Base-by-base conservation (phyloP, 2,113 vertebrate genomes). In the Hippocampus abdominalis region DNA sequence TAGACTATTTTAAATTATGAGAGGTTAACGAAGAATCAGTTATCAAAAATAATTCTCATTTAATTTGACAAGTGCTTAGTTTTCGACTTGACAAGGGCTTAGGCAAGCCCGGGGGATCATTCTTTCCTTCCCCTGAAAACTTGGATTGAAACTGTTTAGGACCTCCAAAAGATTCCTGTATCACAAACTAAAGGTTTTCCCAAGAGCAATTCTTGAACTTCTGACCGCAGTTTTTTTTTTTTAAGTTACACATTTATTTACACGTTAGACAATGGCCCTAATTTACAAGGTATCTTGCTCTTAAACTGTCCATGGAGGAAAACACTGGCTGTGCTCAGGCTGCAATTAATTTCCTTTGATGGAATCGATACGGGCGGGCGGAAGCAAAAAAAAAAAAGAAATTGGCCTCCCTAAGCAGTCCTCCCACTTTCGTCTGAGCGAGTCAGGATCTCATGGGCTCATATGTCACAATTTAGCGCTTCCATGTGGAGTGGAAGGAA, bases 321-420 rank as follows among this genome's bases (percentile, higher is more conserved):
- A 74, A 57, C 71, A 6, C 10, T 0, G 8, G 56, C 70, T 71
- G 36, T 4, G n/a, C 74, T 79, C 65, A 18, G 32, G 65, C 62
- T 60, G 74, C 81, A 72, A 69, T 86, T 86, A 42, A 85, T 87
- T 84, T 70, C 64, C 69, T 13, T 4, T 29, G 68, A 57, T 53
- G 70, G 39, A 79, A 87, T 87, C 86, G 60, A 86, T 89, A 83
- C 29, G 81, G 71, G 78, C 49, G 68, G 83, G 18, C 18, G 20
- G 20, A 7, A 49, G 20, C 18, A 20, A 49, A 20, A 49, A 21
- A 21, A 51, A 20, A 1, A 49, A 16, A 48, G 5, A n/a, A 54
- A 54, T 11, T 2, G 10, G 51, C 74, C 70, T 81, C 57, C 16
- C 72, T 79, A 61, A 81, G 80, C 79, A 82, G 69, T 68, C 32